Conservation (phyloP, 2,888 invertebrate species). For the Agrotis segetum region DNA sequence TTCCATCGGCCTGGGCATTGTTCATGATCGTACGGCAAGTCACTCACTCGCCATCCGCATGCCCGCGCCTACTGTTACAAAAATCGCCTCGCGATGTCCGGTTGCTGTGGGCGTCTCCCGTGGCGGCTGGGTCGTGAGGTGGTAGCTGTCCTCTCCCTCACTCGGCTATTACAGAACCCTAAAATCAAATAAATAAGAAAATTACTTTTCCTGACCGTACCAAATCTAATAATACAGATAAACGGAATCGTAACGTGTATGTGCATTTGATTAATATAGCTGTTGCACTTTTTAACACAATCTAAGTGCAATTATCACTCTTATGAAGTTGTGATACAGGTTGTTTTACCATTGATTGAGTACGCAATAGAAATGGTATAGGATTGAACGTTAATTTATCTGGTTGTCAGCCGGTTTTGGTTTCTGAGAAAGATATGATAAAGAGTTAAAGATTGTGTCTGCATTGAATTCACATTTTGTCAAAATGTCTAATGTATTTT, state of each 20-base stretch:
- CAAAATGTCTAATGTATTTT: not conserved
- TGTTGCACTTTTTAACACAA: constrained; percentile 53
- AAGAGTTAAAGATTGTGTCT: constrained; percentile 30
- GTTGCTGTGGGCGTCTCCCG: too few species aligned
- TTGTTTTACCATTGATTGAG: constrained; percentile 8
- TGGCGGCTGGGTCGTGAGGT: too few species aligned
- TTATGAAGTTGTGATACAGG: constrained; percentile 29
- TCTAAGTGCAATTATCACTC: constrained; percentile 1
- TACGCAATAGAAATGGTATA: constrained; percentile 30
- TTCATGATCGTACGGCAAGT: too few species aligned
- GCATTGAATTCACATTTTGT: constrained; percentile 1
- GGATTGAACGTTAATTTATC: constrained; percentile 45
- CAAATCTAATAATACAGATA: constrained; percentile 50
- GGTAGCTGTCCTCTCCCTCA: too few species aligned
- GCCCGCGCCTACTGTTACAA: too few species aligned
- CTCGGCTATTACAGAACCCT: too few species aligned
- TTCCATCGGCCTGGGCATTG: too few species aligned
- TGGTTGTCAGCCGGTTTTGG: constrained; percentile 42
- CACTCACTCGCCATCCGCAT: too few species aligned
- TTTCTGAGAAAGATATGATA: constrained; percentile 37
- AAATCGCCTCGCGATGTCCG: too few species aligned
- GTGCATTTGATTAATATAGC: constrained; percentile 62
- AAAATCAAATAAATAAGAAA: too few species aligned
- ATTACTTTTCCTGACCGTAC: constrained; percentile 36
- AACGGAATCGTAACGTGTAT: constrained; percentile 42